These are phyloP conservation scores for Synergus japonicus DNA, from an alignment of 2,888 invertebrate species.

Conservation along the genomic window DNA sequence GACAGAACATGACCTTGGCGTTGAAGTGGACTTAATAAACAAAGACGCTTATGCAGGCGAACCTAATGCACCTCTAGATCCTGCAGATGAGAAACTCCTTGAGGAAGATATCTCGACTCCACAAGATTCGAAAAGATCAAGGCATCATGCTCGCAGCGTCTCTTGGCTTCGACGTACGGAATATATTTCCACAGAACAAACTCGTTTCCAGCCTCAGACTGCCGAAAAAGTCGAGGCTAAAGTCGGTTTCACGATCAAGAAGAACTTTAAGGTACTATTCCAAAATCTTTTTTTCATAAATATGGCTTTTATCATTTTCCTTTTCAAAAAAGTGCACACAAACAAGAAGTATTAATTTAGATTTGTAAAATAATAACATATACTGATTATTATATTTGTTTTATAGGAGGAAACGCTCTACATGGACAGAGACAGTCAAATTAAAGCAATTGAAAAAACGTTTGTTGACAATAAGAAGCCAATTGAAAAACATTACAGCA, in stretches of 20 bases:
- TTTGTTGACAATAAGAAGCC: slow-evolving; percentile 93
- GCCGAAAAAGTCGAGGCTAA: slow-evolving; percentile 99
- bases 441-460: slow-evolving; percentile 97
- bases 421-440: slow-evolving; percentile 97
- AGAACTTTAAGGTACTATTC: slow-evolving; percentile 83
- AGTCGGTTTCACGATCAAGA: slow-evolving; percentile 98
- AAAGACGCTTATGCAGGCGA: slow-evolving; percentile 94
- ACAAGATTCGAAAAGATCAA: slow-evolving; percentile 92
- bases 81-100: slow-evolving; percentile 95
- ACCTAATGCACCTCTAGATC: slow-evolving; percentile 87
- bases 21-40: slow-evolving; percentile 97
- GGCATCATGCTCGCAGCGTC: slow-evolving; percentile 97
- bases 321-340: neutral
- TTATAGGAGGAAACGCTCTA: slow-evolving; percentile 93
- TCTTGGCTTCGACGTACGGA: slow-evolving; percentile 99
- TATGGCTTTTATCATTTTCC: slow-evolving; percentile 3
- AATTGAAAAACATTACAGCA: slow-evolving; percentile 96
- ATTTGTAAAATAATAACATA: slow-evolving; percentile 17
- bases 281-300: neutral
- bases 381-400: slow-evolving; percentile 28
- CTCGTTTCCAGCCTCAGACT: slow-evolving; percentile 96
- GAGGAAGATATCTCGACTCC: slow-evolving; percentile 96
- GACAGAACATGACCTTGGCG: slow-evolving; percentile 98
- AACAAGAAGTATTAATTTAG: no score
- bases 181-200: slow-evolving; percentile 99